Base-by-base conservation (phyloP, 2,797 vertebrate genomes). In the Lithobates pipiens region DNA sequence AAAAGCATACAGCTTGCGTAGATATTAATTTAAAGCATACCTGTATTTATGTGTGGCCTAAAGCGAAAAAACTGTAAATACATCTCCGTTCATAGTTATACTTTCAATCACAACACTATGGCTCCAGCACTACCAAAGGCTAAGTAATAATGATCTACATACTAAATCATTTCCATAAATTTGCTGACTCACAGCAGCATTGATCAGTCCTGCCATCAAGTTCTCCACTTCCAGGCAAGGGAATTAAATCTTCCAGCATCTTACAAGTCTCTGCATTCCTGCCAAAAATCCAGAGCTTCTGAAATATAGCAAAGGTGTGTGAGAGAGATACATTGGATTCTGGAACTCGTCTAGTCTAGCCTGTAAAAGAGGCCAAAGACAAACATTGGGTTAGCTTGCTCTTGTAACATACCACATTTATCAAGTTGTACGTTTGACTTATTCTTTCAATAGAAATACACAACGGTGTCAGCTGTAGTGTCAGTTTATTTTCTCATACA, bases 161-260 rank as follows among this genome's bases (percentile, higher is more conserved):
- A 82, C 82, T 82, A 82, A 82, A 82, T 86, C 25, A 63, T 73
- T 77, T 65, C 75, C 73, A 73, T 77, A 85, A 77, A 86, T 82
- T 82, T 86, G 79, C 85, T 82, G 85, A 86, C 85, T 86, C 72
- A 57, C 65, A 86, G 80, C 44, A 77, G 39, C 80, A 86, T 82
- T 82, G 85, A 82, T 86, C 80, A 77, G 68, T 54, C 71, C 54
- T 82, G 74, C 85, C 75, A 32, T 57, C 29, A 34, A 82, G 67
- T 36, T 69, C n/a, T 46, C 70, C 50, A 86, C 74, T 82, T 86
- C 85, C 80, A 82, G 80, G 73, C 79, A 86, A 50, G 27, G 67
- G 54, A 86, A 77, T 77, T 82, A 77, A 77, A 86, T 86, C 85
- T 86, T 82, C 74, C 73, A 70, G 79, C 67, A 71, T 86, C 73